These are phyloP conservation scores for Apantesis nais DNA, from an alignment of 2,888 invertebrate species.

Conservation along the genomic window DNA sequence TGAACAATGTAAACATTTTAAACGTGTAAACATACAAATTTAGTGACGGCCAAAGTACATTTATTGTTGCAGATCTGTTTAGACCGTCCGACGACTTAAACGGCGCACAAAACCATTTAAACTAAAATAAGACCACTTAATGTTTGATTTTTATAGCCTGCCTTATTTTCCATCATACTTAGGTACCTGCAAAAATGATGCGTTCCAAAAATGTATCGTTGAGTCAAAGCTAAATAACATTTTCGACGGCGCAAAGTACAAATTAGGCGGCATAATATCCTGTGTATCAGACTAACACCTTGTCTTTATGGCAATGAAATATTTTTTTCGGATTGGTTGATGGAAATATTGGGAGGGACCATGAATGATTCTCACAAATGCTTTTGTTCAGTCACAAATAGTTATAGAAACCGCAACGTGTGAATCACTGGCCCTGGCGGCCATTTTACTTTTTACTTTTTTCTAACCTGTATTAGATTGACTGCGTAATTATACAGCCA, in stretches of 20 bases:
- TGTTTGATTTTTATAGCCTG: constrained; percentile 59
- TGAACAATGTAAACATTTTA: constrained; percentile 53
- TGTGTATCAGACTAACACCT: constrained; percentile 58
- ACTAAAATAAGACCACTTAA: constrained; percentile 62
- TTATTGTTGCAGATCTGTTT: constrained; percentile 55
- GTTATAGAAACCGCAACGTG: constrained; percentile 62
- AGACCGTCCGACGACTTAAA: constrained; percentile 54
- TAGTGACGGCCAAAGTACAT: constrained; percentile 45
- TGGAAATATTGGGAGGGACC: constrained; percentile 60
- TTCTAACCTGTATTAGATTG: constrained; percentile 49
- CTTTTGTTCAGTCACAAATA: constrained; percentile 63
- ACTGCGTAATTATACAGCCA: constrained; percentile 44
- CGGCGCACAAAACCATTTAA: constrained; percentile 55
- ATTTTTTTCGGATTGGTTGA: constrained; percentile 65
- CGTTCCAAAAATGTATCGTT: constrained; percentile 60
- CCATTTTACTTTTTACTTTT: constrained; percentile 48
- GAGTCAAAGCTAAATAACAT: constrained; percentile 61
- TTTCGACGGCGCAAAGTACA: constrained; percentile 60
- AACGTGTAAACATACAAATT: constrained; percentile 55
- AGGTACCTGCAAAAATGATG: constrained; percentile 66
- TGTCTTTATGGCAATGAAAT: constrained; percentile 57
- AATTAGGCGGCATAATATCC: constrained; percentile 66
- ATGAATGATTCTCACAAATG: constrained; percentile 49
- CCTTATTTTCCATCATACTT: constrained; percentile 59
- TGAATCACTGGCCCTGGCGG: constrained; percentile 60